Evolutionary conservation across 2,888 invertebrate genomes (phyloP), one percentile per base, ranked within the genome.

Genomic region (Ophion ventricosus): DNA sequence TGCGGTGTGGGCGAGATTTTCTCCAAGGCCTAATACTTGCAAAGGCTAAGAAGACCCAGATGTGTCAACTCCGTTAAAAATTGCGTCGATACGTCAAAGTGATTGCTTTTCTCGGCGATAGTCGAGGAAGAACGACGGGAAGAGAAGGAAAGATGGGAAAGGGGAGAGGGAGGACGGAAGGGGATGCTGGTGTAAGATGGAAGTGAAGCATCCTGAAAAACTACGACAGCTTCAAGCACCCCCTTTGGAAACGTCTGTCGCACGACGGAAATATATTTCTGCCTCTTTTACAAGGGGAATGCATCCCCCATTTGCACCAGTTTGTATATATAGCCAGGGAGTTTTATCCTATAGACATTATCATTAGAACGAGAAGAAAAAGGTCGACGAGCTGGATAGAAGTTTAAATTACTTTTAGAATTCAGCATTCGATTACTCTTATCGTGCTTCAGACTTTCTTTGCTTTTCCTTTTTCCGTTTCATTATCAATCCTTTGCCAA

Each of bases 61-160:
- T 74, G 73, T 80, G 81, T 85, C 84, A 84, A 76, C 79, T 57
- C 64, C 17, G 80, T 79, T 82, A 83, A 85, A 85, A 85, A 80
- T 84, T 76, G 81, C 81, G 73, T 69, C 85, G 81, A 85, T 87
- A 83, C 83, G 80, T 87, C 87, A 87, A 85, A 84, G 83, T 70
- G 81, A 87, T 87, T 84, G 82, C 78, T 81, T 85, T 80, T 81
- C 84, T 76, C 8, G 66, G 64, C 29, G 56, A 14, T 49, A 29
- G 64, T 25, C 8, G 40, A 29, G 17, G 59, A 79, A 74, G n/a
- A 29, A 20, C 57, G 59, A 69, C 66, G 54, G 72, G 76, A 64
- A 56, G 35, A 23, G 43, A 11, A 40, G 61, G 43, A 35, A 49
- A 57, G 49, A 17, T 43, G 43, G 43, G 43, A 43, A 43, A 43